Percentiles rank a stretch among this genome's conserved stretches.
These are phyloP conservation scores for Epiblema foenella DNA, from an alignment of 2,888 invertebrate genomes.

Conservation along the genomic window DNA sequence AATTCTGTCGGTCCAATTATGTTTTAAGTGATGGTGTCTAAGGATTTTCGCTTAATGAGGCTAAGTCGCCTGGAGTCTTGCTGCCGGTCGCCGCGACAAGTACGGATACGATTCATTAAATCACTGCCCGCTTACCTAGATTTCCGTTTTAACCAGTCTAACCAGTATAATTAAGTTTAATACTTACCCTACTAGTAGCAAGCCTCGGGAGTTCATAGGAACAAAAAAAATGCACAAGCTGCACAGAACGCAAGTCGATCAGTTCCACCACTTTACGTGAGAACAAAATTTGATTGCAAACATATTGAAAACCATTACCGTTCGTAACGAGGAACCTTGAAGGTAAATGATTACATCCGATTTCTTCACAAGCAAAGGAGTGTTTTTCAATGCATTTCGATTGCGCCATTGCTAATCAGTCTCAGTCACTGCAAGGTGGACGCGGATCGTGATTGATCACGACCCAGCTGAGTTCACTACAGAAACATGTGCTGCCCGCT, in stretches of 20 bases:
- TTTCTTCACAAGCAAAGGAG: slow-evolving; percentile 35
- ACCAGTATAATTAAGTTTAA: slow-evolving; percentile 55
- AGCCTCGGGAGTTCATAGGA: slow-evolving; percentile 24
- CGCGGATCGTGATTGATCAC: slow-evolving; percentile 54
- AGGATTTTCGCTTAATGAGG: slow-evolving; percentile 46
- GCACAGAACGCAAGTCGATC: neutral
- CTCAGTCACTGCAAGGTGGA: slow-evolving; percentile 37
- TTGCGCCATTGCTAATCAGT: slow-evolving; percentile 47
- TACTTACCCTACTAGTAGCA: slow-evolving; percentile 20
- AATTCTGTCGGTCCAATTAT: slow-evolving; percentile 23
- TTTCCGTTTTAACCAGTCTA: slow-evolving; percentile 79
- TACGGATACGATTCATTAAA: slow-evolving; percentile 79
- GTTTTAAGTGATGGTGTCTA: slow-evolving; percentile 18
- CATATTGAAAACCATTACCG: slow-evolving; percentile 18
- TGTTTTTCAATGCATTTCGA: slow-evolving; percentile 39
- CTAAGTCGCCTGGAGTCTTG: slow-evolving; percentile 51
- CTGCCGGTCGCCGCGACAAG: slow-evolving; percentile 60
- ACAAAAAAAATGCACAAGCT: slow-evolving; percentile 20
- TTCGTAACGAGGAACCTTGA: slow-evolving; percentile 27
- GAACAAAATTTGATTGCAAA: slow-evolving; percentile 27
- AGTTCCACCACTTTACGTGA: neutral
- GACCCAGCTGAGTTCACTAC: slow-evolving; percentile 48
- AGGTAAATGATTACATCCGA: slow-evolving; percentile 38
- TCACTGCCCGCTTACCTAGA: slow-evolving; percentile 61
- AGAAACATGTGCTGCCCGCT: slow-evolving; percentile 52